phyloP scores from a whole-genome alignment of 2,113 vertebrate genomes.

The Neolamprologus modestus region DNA sequence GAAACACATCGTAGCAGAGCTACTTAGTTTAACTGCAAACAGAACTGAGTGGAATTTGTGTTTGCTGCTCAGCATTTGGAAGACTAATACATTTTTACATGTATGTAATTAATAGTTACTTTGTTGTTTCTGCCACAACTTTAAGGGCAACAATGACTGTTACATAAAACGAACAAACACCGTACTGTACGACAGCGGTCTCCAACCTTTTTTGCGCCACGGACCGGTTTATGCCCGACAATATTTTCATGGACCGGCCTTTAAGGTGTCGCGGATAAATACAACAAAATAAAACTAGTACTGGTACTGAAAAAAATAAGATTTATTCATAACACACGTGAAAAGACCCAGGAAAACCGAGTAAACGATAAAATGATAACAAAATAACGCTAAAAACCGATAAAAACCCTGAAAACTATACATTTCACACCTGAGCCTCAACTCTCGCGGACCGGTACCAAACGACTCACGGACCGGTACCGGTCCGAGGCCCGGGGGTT shows the following conservation, averaged over 20 bases:
- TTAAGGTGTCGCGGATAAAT: too few relatives aligned
- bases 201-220: accelerated
- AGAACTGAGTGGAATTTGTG: neutral
- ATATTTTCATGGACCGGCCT: accelerated
- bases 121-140: neutral
- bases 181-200: neutral
- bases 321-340: too few relatives aligned
- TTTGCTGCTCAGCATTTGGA: neutral
- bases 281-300: too few relatives aligned
- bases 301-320: accelerated
- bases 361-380: accelerated
- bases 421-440: too few relatives aligned
- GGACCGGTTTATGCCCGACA: too few relatives aligned
- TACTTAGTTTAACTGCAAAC: neutral
- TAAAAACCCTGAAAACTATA: too few relatives aligned
- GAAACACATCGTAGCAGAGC: neutral
- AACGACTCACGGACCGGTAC: too few relatives aligned
- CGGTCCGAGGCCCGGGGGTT: too few relatives aligned
- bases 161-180: neutral
- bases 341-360: too few relatives aligned
- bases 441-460: too few relatives aligned
- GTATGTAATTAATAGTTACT: neutral
- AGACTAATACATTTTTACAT: neutral
- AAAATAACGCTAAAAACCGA: too few relatives aligned
- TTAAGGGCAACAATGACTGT: neutral